These are phyloP conservation scores for Phania funesta DNA, from an alignment of 2,888 invertebrate genomes.

Conservation along the genomic window DNA sequence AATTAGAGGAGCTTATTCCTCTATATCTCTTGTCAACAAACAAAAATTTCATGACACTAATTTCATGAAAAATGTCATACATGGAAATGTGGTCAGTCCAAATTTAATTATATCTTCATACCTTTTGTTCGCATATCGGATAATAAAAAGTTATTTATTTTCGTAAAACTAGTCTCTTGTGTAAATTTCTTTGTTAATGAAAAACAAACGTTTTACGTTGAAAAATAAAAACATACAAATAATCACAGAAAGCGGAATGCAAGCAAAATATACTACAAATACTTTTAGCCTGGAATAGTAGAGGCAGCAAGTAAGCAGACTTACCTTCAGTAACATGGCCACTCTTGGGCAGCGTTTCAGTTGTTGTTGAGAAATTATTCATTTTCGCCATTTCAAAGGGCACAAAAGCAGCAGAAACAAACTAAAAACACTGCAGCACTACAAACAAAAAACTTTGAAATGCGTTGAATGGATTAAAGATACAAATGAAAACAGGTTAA, in stretches of 20 bases:
- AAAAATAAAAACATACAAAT: slow-evolving; percentile 24
- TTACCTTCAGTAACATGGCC: slow-evolving; percentile 86
- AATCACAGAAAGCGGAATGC: slow-evolving; percentile 4
- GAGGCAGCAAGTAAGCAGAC: slow-evolving; percentile 55
- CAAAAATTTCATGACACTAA: too few relatives aligned
- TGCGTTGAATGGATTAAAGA: slow-evolving; percentile 32
- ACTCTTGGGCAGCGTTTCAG: slow-evolving; percentile 83
- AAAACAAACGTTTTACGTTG: slow-evolving; percentile 35
- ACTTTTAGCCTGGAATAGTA: slow-evolving; percentile 10
- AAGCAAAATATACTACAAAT: not conserved
- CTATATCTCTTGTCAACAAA: too few relatives aligned
- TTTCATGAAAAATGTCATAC: too few relatives aligned
- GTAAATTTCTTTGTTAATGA: slow-evolving; percentile 51
- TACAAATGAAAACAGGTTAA: slow-evolving; percentile 59
- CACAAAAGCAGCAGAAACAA: not conserved
- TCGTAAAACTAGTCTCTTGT: not conserved
- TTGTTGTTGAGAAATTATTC: slow-evolving; percentile 78
- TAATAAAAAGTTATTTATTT: not conserved
- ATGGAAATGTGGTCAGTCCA: too few relatives aligned
- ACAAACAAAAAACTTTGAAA: not conserved
- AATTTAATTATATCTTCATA: too few relatives aligned
- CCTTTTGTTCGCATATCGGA: too few relatives aligned
- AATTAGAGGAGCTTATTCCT: too few relatives aligned
- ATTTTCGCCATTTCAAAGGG: slow-evolving; percentile 69
- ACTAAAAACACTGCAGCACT: not conserved